Conservation (phyloP, 2,797 vertebrate genomes). For the Chaunax sp. region DNA sequence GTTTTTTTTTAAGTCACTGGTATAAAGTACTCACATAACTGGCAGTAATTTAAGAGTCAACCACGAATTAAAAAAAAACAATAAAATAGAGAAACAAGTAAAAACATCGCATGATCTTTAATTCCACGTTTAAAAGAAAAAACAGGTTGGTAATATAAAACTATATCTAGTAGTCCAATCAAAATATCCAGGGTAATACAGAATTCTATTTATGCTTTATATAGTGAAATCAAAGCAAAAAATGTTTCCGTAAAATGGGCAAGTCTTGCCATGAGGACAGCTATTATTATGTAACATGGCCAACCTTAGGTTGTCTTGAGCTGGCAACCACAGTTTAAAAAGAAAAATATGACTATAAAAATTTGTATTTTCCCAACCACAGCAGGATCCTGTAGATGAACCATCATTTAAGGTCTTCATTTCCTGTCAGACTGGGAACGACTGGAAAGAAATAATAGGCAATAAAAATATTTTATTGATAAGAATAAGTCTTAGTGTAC, state of each 20-base stretch:
- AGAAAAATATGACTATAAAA: slow-evolving; percentile 62
- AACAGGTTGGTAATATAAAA: slow-evolving; percentile 62
- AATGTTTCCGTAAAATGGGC: slow-evolving; percentile 3
- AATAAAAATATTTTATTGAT: not conserved
- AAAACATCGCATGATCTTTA: slow-evolving; percentile 78
- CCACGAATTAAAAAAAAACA: slow-evolving; percentile 36
- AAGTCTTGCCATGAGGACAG: slow-evolving; percentile 22
- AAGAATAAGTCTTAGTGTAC: not conserved
- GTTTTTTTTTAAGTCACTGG: slow-evolving; percentile 10
- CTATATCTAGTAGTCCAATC: slow-evolving; percentile 48
- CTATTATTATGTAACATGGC: slow-evolving; percentile 42
- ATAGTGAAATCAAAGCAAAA: slow-evolving; percentile 24
- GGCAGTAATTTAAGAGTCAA: slow-evolving; percentile 29
- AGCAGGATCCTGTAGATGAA: slow-evolving; percentile 51
- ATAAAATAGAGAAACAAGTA: slow-evolving; percentile 22
- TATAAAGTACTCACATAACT: slow-evolving; percentile 33
- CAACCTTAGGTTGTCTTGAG: slow-evolving; percentile 29
- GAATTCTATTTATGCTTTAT: slow-evolving; percentile 26
- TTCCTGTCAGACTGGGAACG: slow-evolving; percentile 94
- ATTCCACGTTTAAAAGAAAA: slow-evolving; percentile 84
- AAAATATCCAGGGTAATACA: slow-evolving; percentile 67
- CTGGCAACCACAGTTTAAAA: slow-evolving; percentile 60
- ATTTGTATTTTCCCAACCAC: slow-evolving; percentile 52
- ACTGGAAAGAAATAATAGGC: slow-evolving; percentile 74
- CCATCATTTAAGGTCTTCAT: slow-evolving; percentile 71